Evolutionary conservation across 1,140 invertebrate genomes (phyloP).

Genomic region (Berghia stephanieae): DNA sequence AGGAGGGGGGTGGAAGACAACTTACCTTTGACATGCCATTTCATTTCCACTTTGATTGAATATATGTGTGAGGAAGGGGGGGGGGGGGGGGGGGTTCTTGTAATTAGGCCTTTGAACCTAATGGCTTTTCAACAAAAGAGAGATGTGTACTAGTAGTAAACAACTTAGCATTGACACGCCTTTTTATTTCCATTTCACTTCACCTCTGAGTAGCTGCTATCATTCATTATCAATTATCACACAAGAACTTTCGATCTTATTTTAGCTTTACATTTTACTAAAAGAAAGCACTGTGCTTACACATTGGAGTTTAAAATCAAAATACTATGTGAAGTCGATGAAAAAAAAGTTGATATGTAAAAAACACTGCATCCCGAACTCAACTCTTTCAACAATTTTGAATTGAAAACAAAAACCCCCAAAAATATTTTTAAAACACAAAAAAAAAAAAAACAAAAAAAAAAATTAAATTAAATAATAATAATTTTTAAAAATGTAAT

Average conservation of each 20-base stretch:
- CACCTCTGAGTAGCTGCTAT: neutral
- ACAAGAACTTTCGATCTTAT: neutral
- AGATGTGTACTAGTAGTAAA: neutral
- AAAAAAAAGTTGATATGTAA: too few species aligned
- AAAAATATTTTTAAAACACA: too few species aligned
- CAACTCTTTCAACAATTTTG: too few species aligned
- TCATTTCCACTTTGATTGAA: neutral
- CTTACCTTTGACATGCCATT: neutral
- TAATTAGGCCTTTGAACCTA: too few species aligned
- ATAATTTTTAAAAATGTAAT: too few species aligned
- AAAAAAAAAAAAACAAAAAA: too few species aligned
- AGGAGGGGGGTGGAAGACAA: neutral
- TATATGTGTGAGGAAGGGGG: neutral
- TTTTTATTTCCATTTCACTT: neutral
- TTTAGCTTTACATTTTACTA: neutral
- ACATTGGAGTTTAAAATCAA: too few species aligned
- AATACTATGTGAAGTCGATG: too few species aligned
- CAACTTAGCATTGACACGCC: neutral
- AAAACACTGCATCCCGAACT: too few species aligned
- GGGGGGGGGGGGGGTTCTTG: neutral
- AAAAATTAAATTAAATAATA: too few species aligned
- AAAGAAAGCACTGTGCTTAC: neutral
- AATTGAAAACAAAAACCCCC: too few species aligned
- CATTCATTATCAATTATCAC: neutral
- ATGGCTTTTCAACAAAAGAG: too few species aligned